Evolutionary conservation across 2,113 vertebrate genomes (phyloP), one percentile per base, ranked within the genome.

Genomic region (Penelope pileata): DNA sequence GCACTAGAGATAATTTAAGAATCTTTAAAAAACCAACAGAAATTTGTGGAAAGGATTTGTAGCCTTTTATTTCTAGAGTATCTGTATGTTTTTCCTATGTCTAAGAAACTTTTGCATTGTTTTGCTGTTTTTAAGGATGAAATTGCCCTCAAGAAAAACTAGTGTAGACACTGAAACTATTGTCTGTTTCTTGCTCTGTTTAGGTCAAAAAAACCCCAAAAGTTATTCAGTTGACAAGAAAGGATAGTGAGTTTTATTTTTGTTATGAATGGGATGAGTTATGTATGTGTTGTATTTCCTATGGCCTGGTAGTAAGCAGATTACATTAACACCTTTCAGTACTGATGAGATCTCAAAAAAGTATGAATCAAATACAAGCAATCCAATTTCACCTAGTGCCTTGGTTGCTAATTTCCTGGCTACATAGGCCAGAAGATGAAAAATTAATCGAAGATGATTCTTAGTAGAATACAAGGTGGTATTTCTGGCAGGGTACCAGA

Each of bases 1-100:
- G 38, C 47, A 90, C 56, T 51, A 92, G 80, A 91, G 77, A 88
- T 90, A 88, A 90, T 95, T 86, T 83, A 64, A 88, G 87, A 70
- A 50, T 77, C 84, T 91, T 85, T 30, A 86, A 83, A 91, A 82
- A 91, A 66, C 2, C 40, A 83, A 34, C 30, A 93, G 79, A 88
- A 85, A 32, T 78, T 63, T 77, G 78, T 92, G 77, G 69, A 87
- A 88, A 84, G 76, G 67, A 84, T 92, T 93, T 88, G 62, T 62
- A 90, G 30, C 75, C 91, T 89, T 16, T 90, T 84, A 58, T 32
- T 32, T 54, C 16, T 58, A 81, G 60, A 51, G 29, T 24, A 66
- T 62, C 16, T 45, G 19, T 56, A 15, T 80, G 10, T 63, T 92
- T 88, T 86, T 81, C 50, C 30, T 81, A 54, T 87, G 38, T 51